Conservation (phyloP, 2,888 invertebrate genomes). For the Byasa hedistus region DNA sequence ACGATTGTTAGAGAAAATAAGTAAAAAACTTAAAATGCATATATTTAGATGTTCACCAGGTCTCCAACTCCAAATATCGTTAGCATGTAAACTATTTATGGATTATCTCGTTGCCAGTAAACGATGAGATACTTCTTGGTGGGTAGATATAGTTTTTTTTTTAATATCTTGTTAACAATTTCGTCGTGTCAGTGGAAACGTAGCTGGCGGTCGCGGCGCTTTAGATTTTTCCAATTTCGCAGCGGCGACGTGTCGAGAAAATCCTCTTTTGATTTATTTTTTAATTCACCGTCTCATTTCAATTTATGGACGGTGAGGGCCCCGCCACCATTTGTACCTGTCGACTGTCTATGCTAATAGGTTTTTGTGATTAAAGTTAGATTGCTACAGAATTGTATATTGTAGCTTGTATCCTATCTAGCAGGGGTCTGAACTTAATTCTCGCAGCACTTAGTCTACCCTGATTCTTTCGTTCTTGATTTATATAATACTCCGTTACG, state of each 20-base stretch:
- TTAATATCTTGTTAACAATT: not conserved
- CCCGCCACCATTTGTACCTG: slow-evolving; percentile 70
- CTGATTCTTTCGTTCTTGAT: not conserved
- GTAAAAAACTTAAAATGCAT: no score
- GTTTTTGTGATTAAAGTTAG: slow-evolving; percentile 43
- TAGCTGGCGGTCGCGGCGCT: slow-evolving; percentile 35
- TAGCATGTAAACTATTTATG: no score
- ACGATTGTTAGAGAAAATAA: no score
- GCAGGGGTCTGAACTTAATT: not conserved
- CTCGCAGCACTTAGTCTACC: no score
- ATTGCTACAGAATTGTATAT: slow-evolving; percentile 23
- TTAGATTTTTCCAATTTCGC: slow-evolving; percentile 70
- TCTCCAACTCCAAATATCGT: no score
- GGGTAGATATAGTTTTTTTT: no score
- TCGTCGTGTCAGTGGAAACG: slow-evolving; percentile 35
- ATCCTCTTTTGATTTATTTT: slow-evolving; percentile 80
- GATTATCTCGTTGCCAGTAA: no score
- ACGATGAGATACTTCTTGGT: no score
- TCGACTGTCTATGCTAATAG: slow-evolving; percentile 66
- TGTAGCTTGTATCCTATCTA: no score
- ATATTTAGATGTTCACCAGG: no score
- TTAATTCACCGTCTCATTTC: slow-evolving; percentile 77
- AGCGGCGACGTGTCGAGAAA: slow-evolving; percentile 69
- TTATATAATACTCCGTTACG: no score
- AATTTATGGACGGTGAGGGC: slow-evolving; percentile 60